Percentiles rank a stretch among this genome's conserved stretches.
phyloP scores from a whole-genome alignment of 1,140 invertebrate genomes.

The Heliconius congener region DNA sequence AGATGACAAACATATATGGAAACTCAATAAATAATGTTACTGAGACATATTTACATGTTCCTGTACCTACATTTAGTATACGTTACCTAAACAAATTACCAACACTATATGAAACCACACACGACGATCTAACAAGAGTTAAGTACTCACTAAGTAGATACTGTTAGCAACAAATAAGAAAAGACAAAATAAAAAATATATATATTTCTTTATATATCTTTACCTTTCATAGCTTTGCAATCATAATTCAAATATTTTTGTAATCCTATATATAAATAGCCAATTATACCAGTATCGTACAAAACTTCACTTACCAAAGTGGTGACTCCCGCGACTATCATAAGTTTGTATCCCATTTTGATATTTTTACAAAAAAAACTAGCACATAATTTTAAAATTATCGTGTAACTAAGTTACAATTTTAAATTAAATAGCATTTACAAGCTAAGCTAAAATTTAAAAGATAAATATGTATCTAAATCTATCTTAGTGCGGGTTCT shows the following conservation, averaged over 20 bases:
- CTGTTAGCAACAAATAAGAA: not conserved
- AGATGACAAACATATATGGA: not conserved
- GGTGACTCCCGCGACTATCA: slow-evolving; percentile 22
- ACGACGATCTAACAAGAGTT: not conserved
- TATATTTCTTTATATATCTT: not conserved
- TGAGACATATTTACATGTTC: too few species aligned
- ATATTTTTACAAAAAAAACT: not conserved
- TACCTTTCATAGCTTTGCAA: not conserved
- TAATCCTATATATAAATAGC: not conserved
- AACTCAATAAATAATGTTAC: too few species aligned
- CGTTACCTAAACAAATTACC: not conserved
- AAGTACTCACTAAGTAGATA: not conserved
- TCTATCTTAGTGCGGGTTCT: slow-evolving; percentile 10
- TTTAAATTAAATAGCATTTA: not conserved
- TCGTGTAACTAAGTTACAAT: not conserved
- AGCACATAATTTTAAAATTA: not conserved
- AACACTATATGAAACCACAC: not conserved
- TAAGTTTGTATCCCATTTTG: slow-evolving; percentile 23
- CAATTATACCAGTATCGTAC: not conserved
- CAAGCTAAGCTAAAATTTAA: not conserved
- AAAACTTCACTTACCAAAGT: slow-evolving; percentile 20
- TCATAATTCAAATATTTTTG: not conserved
- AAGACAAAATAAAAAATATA: not conserved
- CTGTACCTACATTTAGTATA: not conserved
- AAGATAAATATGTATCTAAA: not conserved